Base-by-base conservation (phyloP, 2,797 vertebrate species). In the Arnoldichthys spilopterus region DNA sequence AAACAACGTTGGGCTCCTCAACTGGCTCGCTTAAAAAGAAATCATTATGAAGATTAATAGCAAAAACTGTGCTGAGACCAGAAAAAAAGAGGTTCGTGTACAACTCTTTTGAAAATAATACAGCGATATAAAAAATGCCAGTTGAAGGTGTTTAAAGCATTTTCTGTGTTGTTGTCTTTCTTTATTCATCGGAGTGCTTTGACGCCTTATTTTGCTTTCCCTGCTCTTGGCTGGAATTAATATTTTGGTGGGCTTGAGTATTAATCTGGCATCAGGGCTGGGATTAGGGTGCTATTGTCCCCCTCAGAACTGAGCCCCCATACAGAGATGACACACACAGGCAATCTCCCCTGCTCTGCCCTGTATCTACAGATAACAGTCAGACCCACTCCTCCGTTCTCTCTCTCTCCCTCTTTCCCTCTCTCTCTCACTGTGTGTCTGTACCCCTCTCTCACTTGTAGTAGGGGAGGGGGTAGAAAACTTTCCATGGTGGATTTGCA, bases 191-290 rank as follows among this genome's bases (percentile, higher is more conserved):
- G n/a, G 63, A 92, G 87, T 85, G 83, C 92, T 94, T 91, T 92
- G 92, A 92, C 90, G 92, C 86, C 89, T 93, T 93, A 82, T 84
- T 78, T 84, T 88, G 91, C 89, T 91, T 91, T 92, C 91, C 64
- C 87, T 87, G 85, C 89, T 90, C 86, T 92, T 88, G 94, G 92
- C 92, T 91, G 91, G 95, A 97, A 98, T 98, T 96, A 98, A 98
- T 97, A 96, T 96, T 95, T 94, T 75, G 62, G 90, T 92, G 93
- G 91, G 88, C 87, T 91, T 89, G 92, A 93, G 94, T 94, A 94
- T 98, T 98, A 98, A 97, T 95, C 95, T 96, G 89, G 96, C 96
- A 95, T 96, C 96, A 95, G 94, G 92, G 91, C 92, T 90, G 96
- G 81, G 97, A 98, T 98, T 98, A 98, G 94, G 93, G 94, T 90